Evolutionary conservation across 92 coral and sea anemone species (phyloP).

Genomic region (Palythoa caribaeorum): DNA sequence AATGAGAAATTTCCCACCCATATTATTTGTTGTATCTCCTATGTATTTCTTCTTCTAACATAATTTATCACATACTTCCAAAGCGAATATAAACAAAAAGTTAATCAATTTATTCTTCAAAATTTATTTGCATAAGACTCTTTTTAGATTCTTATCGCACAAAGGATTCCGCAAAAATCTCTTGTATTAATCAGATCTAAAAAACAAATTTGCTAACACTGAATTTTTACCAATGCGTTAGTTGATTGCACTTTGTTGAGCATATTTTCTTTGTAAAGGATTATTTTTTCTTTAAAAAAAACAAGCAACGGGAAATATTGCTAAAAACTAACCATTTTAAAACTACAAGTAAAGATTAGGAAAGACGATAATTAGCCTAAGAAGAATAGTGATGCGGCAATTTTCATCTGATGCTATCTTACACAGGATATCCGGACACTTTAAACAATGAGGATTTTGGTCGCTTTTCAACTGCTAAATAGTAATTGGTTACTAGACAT

Average conservation of each 20-base stretch:
- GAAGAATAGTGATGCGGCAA: conserved; percentile 29
- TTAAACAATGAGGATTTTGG: conserved; percentile 20
- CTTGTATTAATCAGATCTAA: conserved; percentile 33
- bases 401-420: conserved; percentile 34
- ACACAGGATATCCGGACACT: conserved; percentile 48
- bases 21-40: not conserved
- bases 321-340: not conserved
- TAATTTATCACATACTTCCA: conserved; percentile 45
- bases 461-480: conserved; percentile 26
- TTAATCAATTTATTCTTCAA: conserved; percentile 52
- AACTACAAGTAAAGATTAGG: not conserved
- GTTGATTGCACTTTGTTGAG: not conserved
- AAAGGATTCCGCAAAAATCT: conserved; percentile 67
- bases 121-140: conserved; percentile 69
- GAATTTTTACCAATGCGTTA: not conserved
- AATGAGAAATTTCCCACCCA: conserved; percentile 32
- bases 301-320: not conserved
- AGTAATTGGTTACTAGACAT: conserved; percentile 24
- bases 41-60: conserved; percentile 37
- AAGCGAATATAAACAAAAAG: conserved; percentile 35
- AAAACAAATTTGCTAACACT: conserved; percentile 1
- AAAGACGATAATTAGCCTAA: conserved; percentile 18
- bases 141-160: conserved; percentile 69
- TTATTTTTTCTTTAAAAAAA: not conserved
- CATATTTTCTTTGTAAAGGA: not conserved